These are phyloP conservation scores for Amitus sp. DNA, from an alignment of 2,888 invertebrate genomes.

Conservation along the genomic window DNA sequence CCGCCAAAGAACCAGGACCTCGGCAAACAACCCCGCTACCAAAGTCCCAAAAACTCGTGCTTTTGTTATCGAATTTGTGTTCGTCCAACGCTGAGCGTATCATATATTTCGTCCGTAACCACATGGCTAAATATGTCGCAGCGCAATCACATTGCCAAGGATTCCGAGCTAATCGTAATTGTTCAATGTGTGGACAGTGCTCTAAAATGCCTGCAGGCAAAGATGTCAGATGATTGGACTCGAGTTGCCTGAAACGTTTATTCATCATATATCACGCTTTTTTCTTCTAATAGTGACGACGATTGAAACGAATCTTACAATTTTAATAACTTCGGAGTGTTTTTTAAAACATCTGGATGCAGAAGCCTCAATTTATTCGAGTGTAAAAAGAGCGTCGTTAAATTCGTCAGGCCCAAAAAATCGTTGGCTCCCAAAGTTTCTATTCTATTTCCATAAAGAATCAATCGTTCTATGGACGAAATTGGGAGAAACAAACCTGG, in stretches of 20 bases:
- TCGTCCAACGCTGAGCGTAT: slow-evolving; percentile 5
- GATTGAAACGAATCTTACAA: slow-evolving; percentile 69
- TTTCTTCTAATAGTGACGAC: not conserved
- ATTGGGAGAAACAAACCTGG: slow-evolving; percentile 71
- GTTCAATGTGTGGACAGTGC: slow-evolving; percentile 71
- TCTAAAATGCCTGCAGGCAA: slow-evolving; percentile 76
- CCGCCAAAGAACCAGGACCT: slow-evolving; percentile 78
- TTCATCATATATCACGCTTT: not conserved
- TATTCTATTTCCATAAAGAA: slow-evolving; percentile 76
- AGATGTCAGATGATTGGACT: slow-evolving; percentile 78
- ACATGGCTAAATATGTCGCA: slow-evolving; percentile 78
- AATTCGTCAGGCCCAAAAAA: slow-evolving; percentile 73
- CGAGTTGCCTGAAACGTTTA: slow-evolving; percentile 72
- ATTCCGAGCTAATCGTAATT: slow-evolving; percentile 78
- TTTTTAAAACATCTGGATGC: slow-evolving; percentile 73
- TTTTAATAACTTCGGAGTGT: slow-evolving; percentile 74
- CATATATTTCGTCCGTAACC: slow-evolving; percentile 53
- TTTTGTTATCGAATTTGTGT: slow-evolving; percentile 10
- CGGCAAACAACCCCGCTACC: slow-evolving; percentile 68
- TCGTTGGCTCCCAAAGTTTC: slow-evolving; percentile 71
- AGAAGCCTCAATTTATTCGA: slow-evolving; percentile 76
- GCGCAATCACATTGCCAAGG: slow-evolving; percentile 86
- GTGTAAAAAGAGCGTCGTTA: slow-evolving; percentile 76
- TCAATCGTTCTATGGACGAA: slow-evolving; percentile 72
- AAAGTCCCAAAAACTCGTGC: slow-evolving; percentile 53